A percentile compares a stretch with the other conserved stretches of the same genome.
Evolutionary conservation across 2,113 vertebrate species (phyloP).

Genomic region (Equus quagga): DNA sequence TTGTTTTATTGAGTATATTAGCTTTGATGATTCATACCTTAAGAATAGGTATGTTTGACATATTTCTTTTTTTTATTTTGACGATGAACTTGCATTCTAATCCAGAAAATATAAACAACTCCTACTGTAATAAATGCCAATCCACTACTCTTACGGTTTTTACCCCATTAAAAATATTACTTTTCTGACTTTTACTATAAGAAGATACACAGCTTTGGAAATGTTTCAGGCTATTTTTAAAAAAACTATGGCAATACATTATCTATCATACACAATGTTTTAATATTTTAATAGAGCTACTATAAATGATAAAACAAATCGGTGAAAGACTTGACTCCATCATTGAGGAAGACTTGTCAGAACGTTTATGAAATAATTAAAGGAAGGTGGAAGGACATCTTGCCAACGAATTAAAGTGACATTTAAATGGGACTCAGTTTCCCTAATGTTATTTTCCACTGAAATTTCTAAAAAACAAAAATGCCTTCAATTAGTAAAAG

Average conservation of each 20-base stretch:
- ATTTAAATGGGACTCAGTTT: neutral
- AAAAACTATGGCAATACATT: neutral
- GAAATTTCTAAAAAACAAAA: constrained; percentile 38
- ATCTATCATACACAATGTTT: constrained; percentile 23
- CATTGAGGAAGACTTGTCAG: neutral
- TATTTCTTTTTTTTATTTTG: constrained; percentile 56
- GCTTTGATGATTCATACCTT: constrained; percentile 40
- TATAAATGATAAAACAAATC: neutral
- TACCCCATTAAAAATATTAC: neutral
- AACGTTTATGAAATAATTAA: constrained; percentile 28
- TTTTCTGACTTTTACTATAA: constrained; percentile 52
- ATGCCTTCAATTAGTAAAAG: constrained; percentile 13
- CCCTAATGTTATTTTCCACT: neutral
- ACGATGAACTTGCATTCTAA: constrained; percentile 60
- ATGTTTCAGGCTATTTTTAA: neutral
- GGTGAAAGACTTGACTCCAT: neutral
- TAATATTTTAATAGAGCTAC: constrained; percentile 52
- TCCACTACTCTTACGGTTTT: neutral
- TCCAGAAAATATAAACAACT: constrained; percentile 34
- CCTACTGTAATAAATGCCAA: constrained; percentile 32
- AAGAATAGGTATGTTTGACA: constrained; percentile 4
- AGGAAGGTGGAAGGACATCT: neutral
- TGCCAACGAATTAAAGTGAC: neutral
- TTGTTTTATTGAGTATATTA: constrained; percentile 47
- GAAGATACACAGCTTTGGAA: constrained; percentile 5